Conservation (phyloP, 1,140 invertebrate genomes). For the Sarcophaga peregrina region DNA sequence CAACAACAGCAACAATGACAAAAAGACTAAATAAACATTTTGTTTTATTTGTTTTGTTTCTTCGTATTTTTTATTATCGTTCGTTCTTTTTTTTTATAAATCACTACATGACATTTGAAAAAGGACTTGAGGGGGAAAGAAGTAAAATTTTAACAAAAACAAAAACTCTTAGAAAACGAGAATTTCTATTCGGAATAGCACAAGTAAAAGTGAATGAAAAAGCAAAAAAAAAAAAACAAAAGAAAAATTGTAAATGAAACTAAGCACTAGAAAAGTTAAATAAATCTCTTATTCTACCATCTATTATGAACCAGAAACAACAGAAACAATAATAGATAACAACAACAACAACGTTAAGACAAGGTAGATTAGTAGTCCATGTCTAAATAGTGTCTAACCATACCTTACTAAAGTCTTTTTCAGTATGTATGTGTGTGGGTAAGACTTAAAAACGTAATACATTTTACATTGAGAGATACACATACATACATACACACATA, state of each 20-base stretch:
- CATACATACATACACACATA: neutral
- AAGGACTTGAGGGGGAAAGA: neutral
- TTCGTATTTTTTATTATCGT: neutral
- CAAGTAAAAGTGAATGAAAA: slow-evolving; percentile 8
- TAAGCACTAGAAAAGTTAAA: slow-evolving; percentile 13
- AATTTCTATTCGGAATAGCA: neutral
- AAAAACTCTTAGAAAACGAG: neutral
- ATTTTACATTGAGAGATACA: neutral
- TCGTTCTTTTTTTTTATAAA: slow-evolving; percentile 15
- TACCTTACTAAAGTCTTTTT: neutral
- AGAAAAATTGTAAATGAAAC: neutral
- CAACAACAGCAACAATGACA: neutral
- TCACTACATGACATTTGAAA: slow-evolving; percentile 11
- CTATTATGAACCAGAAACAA: neutral
- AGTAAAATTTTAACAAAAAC: neutral
- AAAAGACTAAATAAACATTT: slow-evolving; percentile 4
- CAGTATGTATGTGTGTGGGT: neutral
- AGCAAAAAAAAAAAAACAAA: neutral
- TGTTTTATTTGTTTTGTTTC: neutral
- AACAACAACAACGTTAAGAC: neutral
- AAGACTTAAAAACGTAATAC: neutral
- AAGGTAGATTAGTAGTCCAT: neutral
- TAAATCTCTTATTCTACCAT: slow-evolving; percentile 11
- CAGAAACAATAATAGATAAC: no score
- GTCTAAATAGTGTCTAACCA: neutral